A percentile compares a stretch with the other conserved stretches of the same genome.
These are phyloP conservation scores for Passer domesticus DNA, from an alignment of 2,113 vertebrate genomes.

Conservation along the genomic window DNA sequence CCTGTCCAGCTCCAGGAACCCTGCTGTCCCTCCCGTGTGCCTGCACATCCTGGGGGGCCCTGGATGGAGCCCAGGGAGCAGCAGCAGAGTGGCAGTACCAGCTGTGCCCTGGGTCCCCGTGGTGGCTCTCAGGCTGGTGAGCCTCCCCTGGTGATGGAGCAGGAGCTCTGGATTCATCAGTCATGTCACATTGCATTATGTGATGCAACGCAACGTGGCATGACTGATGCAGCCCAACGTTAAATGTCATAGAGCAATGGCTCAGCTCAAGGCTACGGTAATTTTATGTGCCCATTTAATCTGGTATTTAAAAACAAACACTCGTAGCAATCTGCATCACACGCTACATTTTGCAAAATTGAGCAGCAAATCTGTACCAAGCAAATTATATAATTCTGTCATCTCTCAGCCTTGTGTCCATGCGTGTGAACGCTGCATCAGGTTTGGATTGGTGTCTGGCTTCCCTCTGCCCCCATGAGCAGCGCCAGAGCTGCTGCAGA, in stretches of 20 bases:
- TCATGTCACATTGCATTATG: slow-evolving; percentile 68
- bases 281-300: slow-evolving; percentile 70
- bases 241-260: slow-evolving; percentile 72
- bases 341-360: slow-evolving; percentile 65
- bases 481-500: background rate
- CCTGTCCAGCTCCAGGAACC: background rate
- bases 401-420: background rate
- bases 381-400: slow-evolving; percentile 50
- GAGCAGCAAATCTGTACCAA: slow-evolving; percentile 62
- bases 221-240: slow-evolving; percentile 66
- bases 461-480: background rate
- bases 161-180: slow-evolving; percentile 54
- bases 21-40: background rate
- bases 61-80: background rate
- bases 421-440: background rate
- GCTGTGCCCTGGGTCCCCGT: background rate
- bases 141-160: slow-evolving; percentile 35
- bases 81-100: background rate
- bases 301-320: slow-evolving; percentile 72
- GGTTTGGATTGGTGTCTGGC: background rate
- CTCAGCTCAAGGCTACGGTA: slow-evolving; percentile 67
- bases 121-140: slow-evolving; percentile 33
- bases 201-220: slow-evolving; percentile 27
- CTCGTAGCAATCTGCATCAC: slow-evolving; percentile 63
- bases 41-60: background rate